Conservation (phyloP, 2,113 vertebrate species). For the Collichthys lucidus region DNA sequence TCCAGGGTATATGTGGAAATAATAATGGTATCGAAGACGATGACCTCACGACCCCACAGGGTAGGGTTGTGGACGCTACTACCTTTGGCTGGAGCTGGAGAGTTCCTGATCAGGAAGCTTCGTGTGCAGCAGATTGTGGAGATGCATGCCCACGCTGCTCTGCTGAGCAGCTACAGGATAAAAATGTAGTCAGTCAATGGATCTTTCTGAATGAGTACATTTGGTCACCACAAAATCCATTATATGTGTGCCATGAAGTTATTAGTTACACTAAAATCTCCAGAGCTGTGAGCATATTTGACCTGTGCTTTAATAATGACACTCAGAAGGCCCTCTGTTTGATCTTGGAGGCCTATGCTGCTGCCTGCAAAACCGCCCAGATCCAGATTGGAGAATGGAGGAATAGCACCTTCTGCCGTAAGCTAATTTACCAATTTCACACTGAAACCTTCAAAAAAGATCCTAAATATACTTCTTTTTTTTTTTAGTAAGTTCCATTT, state of each 20-base stretch:
- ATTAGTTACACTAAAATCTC: conserved; percentile 61
- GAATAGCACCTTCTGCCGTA: conserved; percentile 72
- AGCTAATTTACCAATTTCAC: conserved; percentile 43
- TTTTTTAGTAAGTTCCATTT: background rate
- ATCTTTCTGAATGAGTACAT: conserved; percentile 4
- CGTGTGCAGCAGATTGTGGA: conserved; percentile 24
- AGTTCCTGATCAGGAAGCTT: conserved; percentile 14
- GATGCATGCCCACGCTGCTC: conserved; percentile 22
- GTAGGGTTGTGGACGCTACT: background rate
- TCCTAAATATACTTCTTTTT: background rate
- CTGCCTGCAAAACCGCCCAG: conserved; percentile 63
- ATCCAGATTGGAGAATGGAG: conserved; percentile 67
- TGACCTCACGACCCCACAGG: conserved; percentile 34
- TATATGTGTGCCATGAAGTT: conserved; percentile 49
- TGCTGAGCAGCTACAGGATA: conserved; percentile 30
- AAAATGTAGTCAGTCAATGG: conserved; percentile 47
- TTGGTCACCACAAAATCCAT: conserved; percentile 54
- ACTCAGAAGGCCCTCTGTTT: conserved; percentile 44
- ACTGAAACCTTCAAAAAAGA: background rate
- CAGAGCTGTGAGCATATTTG: conserved; percentile 70
- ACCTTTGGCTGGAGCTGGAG: conserved; percentile 47
- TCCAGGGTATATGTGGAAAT: conserved; percentile 50
- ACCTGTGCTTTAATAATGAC: conserved; percentile 67
- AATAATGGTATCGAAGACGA: conserved; percentile 33
- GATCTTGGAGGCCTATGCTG: conserved; percentile 64